Conservation (phyloP, 2,888 invertebrate genomes). For the Furcula furcula region DNA sequence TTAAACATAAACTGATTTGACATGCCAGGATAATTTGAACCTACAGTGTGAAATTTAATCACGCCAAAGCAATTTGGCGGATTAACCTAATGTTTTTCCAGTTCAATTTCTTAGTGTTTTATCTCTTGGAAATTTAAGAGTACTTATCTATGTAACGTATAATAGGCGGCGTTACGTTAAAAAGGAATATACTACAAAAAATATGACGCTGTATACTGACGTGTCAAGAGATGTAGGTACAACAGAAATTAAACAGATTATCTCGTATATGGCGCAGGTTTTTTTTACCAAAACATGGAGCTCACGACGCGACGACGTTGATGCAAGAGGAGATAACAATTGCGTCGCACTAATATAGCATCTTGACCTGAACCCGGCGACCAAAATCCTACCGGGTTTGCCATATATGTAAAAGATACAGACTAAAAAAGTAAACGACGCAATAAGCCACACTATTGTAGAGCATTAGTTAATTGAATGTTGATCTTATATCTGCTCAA, state of each 20-base stretch:
- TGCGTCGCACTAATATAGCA: constrained; percentile 9
- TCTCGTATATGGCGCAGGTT: neutral
- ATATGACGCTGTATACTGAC: too few species aligned
- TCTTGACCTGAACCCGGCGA: constrained; percentile 22
- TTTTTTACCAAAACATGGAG: neutral
- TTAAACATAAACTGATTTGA: too few species aligned
- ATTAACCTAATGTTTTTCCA: too few species aligned
- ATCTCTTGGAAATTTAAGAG: too few species aligned
- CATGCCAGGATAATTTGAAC: too few species aligned
- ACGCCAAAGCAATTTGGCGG: too few species aligned
- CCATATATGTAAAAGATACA: constrained; percentile 44
- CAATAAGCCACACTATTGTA: constrained; percentile 49
- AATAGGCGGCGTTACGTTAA: too few species aligned
- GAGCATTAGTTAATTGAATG: constrained; percentile 51
- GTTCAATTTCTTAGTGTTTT: too few species aligned
- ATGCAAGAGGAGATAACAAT: constrained; percentile 3
- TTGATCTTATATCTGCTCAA: constrained; percentile 33
- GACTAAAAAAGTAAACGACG: constrained; percentile 45
- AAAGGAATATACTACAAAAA: too few species aligned
- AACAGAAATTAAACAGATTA: neutral
- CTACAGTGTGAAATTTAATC: too few species aligned
- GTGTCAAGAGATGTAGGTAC: neutral
- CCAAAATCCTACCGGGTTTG: constrained; percentile 34
- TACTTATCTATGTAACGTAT: too few species aligned
- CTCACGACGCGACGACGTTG: constrained; percentile 18